A percentile compares a stretch with the other conserved stretches of the same genome.
Evolutionary conservation across 2,888 invertebrate species (phyloP).

Genomic region (Halictus quadricinctus): DNA sequence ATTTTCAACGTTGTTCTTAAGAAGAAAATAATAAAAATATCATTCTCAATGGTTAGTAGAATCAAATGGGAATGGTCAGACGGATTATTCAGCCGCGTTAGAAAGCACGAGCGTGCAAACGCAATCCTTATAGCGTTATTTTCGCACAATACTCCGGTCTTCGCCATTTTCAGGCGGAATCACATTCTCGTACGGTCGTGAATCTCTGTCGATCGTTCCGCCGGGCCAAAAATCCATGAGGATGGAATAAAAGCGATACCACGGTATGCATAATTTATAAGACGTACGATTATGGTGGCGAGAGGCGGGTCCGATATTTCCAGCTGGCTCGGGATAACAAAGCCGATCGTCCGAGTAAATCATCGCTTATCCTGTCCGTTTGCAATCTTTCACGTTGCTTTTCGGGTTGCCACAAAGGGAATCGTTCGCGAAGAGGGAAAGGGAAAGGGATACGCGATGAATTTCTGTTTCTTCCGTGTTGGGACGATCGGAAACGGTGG

Average conservation of each 20-base stretch:
- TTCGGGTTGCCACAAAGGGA: background rate
- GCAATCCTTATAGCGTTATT: background rate
- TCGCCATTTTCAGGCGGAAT: background rate
- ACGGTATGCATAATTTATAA: conserved; percentile 30
- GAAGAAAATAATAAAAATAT: background rate
- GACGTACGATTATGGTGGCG: background rate
- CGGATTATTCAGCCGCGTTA: background rate
- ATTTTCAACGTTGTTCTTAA: background rate
- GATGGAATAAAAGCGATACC: conserved; percentile 24
- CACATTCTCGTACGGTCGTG: background rate
- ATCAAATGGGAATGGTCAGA: background rate
- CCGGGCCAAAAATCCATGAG: conserved; percentile 7
- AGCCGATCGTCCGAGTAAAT: conserved; percentile 4
- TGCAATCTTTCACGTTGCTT: background rate
- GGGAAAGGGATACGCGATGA: background rate
- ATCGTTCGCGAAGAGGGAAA: background rate
- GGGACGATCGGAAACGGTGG: conserved; percentile 50
- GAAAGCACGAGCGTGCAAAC: background rate
- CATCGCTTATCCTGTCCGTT: conserved; percentile 9
- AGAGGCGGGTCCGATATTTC: background rate
- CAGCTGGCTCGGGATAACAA: conserved; percentile 9
- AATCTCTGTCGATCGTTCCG: background rate
- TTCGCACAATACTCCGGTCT: background rate
- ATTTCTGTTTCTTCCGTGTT: conserved; percentile 21
- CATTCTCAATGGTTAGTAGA: background rate